Evolutionary conservation across 2,113 vertebrate genomes (phyloP).

Genomic region (Strix uralensis): DNA sequence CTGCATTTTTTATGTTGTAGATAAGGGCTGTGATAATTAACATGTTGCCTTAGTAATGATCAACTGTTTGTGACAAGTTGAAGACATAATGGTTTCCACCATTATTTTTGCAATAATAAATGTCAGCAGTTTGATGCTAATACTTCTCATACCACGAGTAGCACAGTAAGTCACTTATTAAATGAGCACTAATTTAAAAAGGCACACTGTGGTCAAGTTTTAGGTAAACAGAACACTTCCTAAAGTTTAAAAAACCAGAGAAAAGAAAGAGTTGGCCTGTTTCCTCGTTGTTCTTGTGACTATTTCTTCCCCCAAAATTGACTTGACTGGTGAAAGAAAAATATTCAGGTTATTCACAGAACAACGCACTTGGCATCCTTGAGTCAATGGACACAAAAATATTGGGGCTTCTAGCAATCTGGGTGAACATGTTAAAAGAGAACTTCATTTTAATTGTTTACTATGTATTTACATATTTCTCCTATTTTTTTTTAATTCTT

Average conservation of each 20-base stretch:
- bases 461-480: neutral
- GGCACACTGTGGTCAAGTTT: neutral
- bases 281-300: neutral
- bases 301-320: neutral
- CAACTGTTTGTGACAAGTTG: neutral
- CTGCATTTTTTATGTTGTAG: neutral
- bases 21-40: neutral
- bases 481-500: neutral
- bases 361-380: neutral
- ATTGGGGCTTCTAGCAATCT: neutral
- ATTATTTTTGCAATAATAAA: neutral
- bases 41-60: neutral
- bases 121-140: neutral
- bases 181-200: neutral
- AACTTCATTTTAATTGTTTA: neutral
- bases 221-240: neutral
- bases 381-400: neutral
- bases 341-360: neutral
- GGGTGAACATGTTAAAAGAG: neutral
- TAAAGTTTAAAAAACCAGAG: neutral
- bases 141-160: neutral
- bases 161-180: neutral
- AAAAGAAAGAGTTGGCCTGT: neutral
- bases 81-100: neutral
- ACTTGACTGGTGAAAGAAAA: neutral